A percentile compares a stretch with the other conserved stretches of the same genome.
Evolutionary conservation across 2,113 vertebrate species (phyloP).

Genomic region (Alethe castanea): DNA sequence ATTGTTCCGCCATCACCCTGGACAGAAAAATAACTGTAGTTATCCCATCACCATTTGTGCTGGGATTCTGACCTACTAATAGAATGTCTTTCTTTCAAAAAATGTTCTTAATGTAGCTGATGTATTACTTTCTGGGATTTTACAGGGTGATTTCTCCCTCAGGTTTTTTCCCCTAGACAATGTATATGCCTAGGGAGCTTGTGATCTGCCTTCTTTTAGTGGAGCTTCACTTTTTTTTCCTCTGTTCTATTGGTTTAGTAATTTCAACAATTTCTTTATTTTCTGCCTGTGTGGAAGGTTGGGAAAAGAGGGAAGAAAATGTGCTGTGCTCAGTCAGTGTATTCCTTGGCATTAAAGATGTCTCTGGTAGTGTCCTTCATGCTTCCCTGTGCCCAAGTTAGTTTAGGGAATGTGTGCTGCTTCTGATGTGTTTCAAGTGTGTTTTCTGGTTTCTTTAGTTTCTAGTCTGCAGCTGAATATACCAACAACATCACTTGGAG

Average conservation of each 20-base stretch:
- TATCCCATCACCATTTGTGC: conserved; percentile 17
- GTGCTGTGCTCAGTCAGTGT: not conserved
- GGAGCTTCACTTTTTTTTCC: not conserved
- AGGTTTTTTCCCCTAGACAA: not conserved
- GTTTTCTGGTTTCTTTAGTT: not conserved
- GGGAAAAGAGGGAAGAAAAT: not conserved
- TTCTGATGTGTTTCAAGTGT: not conserved
- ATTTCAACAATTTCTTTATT: not conserved
- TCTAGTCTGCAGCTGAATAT: not conserved
- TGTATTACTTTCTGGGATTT: not conserved
- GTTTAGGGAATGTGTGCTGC: not conserved
- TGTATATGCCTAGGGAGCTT: not conserved
- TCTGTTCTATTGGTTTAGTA: not conserved
- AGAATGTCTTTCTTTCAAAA: not conserved
- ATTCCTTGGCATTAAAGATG: not conserved
- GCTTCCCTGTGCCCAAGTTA: not conserved
- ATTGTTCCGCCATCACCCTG: not conserved
- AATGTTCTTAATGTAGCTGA: not conserved
- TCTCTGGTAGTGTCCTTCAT: not conserved
- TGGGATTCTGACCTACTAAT: not conserved
- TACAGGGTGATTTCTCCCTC: not conserved
- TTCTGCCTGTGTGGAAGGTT: not conserved
- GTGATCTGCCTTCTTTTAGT: not conserved
- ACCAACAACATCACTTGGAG: not conserved
- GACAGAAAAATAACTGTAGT: conserved; percentile 46